These are phyloP conservation scores for Microplitis manilae DNA, from an alignment of 2,888 invertebrate genomes.

Conservation along the genomic window DNA sequence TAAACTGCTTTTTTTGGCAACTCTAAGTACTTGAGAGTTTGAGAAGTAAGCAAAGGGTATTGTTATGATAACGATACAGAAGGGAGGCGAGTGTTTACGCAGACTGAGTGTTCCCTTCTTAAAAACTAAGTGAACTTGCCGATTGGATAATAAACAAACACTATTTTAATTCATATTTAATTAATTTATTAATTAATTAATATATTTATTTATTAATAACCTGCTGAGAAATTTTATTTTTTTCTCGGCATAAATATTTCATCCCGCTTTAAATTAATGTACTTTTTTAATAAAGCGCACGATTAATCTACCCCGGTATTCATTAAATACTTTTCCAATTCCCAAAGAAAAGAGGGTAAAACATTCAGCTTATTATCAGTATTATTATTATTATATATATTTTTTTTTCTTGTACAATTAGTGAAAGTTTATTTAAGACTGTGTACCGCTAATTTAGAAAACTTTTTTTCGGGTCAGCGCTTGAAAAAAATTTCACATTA, in stretches of 20 bases:
- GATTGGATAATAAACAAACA: slow-evolving; percentile 3
- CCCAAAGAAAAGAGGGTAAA: slow-evolving; percentile 40
- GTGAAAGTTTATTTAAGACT: slow-evolving; percentile 56
- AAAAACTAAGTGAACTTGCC: slow-evolving; percentile 9
- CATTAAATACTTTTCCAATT: slow-evolving; percentile 51
- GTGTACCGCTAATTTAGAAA: slow-evolving; percentile 22
- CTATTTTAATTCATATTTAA: not conserved
- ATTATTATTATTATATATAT: too few species aligned
- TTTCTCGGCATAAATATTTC: slow-evolving; percentile 42
- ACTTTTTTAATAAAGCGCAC: slow-evolving; percentile 53
- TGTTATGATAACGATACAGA: slow-evolving; percentile 58
- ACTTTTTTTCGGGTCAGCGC: slow-evolving; percentile 47
- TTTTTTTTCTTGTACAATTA: slow-evolving; percentile 47
- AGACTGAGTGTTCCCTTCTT: slow-evolving; percentile 51
- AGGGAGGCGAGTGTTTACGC: slow-evolving; percentile 55
- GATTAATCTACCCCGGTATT: slow-evolving; percentile 51
- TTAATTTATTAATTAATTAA: not conserved
- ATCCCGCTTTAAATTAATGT: slow-evolving; percentile 55
- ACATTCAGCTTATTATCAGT: not conserved
- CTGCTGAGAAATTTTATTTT: not conserved
- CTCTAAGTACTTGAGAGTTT: slow-evolving; percentile 38
- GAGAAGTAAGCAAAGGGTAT: slow-evolving; percentile 50
- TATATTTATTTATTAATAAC: too few species aligned
- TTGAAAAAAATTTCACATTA: slow-evolving; percentile 7
- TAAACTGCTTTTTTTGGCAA: slow-evolving; percentile 12